phyloP scores from a whole-genome alignment of 2,888 invertebrate species.

The Parochlus steinenii region DNA sequence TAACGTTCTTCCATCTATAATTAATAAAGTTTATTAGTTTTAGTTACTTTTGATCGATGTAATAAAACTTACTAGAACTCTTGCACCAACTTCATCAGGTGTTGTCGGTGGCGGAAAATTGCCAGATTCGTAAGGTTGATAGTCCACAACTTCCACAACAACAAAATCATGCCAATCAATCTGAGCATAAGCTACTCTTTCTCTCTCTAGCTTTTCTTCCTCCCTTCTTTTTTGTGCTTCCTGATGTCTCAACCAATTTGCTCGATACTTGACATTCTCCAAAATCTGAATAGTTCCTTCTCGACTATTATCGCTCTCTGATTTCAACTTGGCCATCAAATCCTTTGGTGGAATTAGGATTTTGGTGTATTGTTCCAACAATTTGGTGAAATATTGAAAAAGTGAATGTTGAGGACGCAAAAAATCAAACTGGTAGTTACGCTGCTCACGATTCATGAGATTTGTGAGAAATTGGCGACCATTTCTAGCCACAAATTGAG shows the following conservation, averaged over 20 bases:
- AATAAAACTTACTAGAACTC: constrained; percentile 57
- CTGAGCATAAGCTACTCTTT: constrained; percentile 88
- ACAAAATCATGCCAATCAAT: constrained; percentile 99
- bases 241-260: constrained; percentile 93
- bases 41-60: too few relatives aligned
- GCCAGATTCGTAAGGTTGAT: constrained; percentile 88
- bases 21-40: neutral
- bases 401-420: constrained; percentile 94
- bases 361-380: constrained; percentile 97
- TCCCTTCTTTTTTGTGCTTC: constrained; percentile 83
- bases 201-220: constrained; percentile 88
- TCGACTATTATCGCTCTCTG: constrained; percentile 53
- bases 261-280: constrained; percentile 84
- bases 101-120: constrained; percentile 96
- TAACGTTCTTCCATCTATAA: constrained; percentile 41
- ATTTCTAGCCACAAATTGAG: constrained; percentile 97
- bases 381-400: constrained; percentile 95
- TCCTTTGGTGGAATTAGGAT: constrained; percentile 91
- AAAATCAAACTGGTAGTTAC: constrained; percentile 98
- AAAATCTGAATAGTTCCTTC: constrained; percentile 40
- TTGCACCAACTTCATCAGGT: constrained; percentile 89
- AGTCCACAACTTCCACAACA: constrained; percentile 98
- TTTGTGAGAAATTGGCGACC: constrained; percentile 96
- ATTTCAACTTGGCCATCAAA: constrained; percentile 55
- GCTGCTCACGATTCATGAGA: constrained; percentile 93